Percentiles rank a stretch among this genome's conserved stretches.
phyloP scores from a whole-genome alignment of 2,113 vertebrate species.

The Elachura formosa region DNA sequence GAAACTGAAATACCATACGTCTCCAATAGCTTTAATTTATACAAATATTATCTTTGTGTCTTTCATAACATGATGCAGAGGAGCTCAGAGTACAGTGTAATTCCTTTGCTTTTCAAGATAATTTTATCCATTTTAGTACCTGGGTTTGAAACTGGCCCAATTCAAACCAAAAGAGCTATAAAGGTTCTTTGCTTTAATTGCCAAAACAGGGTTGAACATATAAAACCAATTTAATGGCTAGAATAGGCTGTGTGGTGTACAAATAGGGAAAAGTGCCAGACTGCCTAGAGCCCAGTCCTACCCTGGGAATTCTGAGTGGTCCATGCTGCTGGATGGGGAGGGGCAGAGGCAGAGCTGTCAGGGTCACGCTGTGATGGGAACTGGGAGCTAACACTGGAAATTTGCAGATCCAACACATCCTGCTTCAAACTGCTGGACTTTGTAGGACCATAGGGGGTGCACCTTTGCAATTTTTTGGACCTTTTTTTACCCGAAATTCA shows the following conservation, averaged over 20 bases:
- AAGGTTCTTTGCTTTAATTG: conserved; percentile 51
- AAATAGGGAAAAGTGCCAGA: not conserved
- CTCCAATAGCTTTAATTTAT: conserved; percentile 69
- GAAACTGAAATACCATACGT: conserved; percentile 63
- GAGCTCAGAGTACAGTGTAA: conserved; percentile 8
- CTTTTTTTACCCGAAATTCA: not conserved
- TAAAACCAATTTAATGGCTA: conserved; percentile 41
- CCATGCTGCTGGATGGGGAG: not conserved
- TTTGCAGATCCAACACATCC: not conserved
- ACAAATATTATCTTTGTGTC: conserved; percentile 68
- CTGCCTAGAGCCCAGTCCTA: not conserved
- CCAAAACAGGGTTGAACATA: conserved; percentile 13
- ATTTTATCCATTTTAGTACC: conserved; percentile 59
- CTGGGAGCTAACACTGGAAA: not conserved
- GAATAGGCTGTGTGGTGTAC: not conserved
- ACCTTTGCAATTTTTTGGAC: not conserved
- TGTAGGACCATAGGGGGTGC: not conserved
- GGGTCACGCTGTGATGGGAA: fast-evolving
- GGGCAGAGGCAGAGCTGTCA: not conserved
- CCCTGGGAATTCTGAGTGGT: not conserved
- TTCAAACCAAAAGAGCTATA: conserved; percentile 42
- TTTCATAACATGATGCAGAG: conserved; percentile 53
- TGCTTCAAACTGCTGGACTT: not conserved
- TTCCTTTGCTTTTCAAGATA: conserved; percentile 45
- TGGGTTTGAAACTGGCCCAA: conserved; percentile 50